phyloP scores from a whole-genome alignment of 1,140 invertebrate genomes.

The Drosophila mayri region DNA sequence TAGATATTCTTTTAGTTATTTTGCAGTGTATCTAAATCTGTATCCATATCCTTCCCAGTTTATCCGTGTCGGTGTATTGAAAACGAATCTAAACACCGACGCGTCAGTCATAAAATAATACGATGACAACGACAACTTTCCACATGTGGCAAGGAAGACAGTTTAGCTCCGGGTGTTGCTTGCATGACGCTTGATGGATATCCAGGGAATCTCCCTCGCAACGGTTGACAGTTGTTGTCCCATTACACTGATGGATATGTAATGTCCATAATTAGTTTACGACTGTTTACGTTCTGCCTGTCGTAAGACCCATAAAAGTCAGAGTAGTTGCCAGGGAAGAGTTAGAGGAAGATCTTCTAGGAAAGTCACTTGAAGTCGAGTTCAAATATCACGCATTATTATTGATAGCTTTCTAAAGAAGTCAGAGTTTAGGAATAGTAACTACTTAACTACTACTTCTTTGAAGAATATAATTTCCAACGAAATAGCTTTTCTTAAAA shows the following conservation, averaged over 20 bases:
- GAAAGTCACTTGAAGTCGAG: not conserved
- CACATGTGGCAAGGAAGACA: constrained; percentile 53
- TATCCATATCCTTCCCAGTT: not conserved
- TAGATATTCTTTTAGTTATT: not conserved
- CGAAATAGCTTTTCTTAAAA: not conserved
- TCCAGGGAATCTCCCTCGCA: constrained; percentile 35
- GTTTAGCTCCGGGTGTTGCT: constrained; percentile 50
- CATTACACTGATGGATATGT: constrained; percentile 66
- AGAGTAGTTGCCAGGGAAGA: constrained; percentile 5
- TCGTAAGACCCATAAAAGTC: constrained; percentile 1
- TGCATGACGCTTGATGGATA: constrained; percentile 53
- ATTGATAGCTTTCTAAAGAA: not conserved
- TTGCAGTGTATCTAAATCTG: not conserved
- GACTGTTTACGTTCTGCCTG: constrained; percentile 40
- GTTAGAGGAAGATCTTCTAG: not conserved
- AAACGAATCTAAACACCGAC: constrained; percentile 44
- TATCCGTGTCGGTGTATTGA: constrained; percentile 36
- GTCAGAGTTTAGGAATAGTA: not conserved
- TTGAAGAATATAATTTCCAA: not conserved
- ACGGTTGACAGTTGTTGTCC: constrained; percentile 58
- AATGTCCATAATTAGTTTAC: constrained; percentile 72
- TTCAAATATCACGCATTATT: not conserved
- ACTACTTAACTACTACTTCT: not conserved
- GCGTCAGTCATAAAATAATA: constrained; percentile 51
- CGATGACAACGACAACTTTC: constrained; percentile 44